Evolutionary conservation across 1,140 invertebrate species (phyloP), one percentile per base, ranked within the genome.

Genomic region (Vanessa atalanta): DNA sequence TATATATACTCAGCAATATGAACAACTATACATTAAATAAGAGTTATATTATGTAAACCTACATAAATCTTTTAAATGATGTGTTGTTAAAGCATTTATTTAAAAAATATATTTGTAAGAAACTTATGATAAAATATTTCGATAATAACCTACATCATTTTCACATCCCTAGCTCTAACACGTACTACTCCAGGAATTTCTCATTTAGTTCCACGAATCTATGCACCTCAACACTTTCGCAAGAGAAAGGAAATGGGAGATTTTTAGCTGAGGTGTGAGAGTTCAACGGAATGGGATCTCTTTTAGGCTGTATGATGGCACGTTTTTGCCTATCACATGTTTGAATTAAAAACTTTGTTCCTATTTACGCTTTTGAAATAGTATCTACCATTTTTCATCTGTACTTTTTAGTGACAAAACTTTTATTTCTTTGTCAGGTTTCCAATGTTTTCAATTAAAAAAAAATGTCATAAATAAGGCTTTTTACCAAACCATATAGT

Each of bases 171-270:
- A 83, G 60, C 65, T 75, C 73, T 47, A 47, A 71, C 79, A 82
- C 81, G 80, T 83, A 72, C 72, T 64, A 55, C 72, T 77, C 69
- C 65, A 81, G 79, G 83, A 84, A 88, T 88, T 88, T 88, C 82
- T 88, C 84, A 88, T 88, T 88, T 88, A 83, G 76, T 61, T 74
- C 73, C 68, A 78, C 80, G 73, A 79, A 80, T 80, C 81, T 84
- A 82, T 85, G 83, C 83, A 83, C 81, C 79, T 72, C 77, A 76
- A 79, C 80, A 79, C 71, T 79, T 20, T 66, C n/a, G 61, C n/a
- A 23, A 61, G 47, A 70, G 67, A 71, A 71, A 71, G 70, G 48
- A 71, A 71, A 71, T 71, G 70, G 57, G 60, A 53, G 70, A 71
- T 71, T 71, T 71, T 71, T 65, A 61, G 60, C 50, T 50, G 48